phyloP scores from a whole-genome alignment of 2,113 vertebrate species.

The Plecotus auritus region DNA sequence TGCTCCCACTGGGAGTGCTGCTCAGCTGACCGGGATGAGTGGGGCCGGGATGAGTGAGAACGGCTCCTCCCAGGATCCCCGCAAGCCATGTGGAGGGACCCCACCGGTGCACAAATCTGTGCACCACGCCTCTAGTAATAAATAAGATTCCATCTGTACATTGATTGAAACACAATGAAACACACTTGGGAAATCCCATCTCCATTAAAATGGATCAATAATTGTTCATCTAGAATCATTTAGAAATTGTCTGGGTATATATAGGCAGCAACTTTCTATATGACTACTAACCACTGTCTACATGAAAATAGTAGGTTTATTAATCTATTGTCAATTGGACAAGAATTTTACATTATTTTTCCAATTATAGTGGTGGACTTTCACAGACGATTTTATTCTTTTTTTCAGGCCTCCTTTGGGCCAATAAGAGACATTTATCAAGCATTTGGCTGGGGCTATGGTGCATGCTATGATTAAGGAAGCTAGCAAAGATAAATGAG shows the following conservation, averaged over 20 bases:
- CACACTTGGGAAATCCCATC: neutral
- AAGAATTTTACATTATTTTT: constrained; percentile 9
- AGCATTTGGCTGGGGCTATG: neutral
- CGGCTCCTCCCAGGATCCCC: too few species aligned
- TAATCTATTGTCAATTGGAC: neutral
- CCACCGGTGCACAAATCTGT: too few species aligned
- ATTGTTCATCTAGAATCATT: neutral
- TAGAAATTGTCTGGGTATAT: neutral
- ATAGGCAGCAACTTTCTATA: neutral
- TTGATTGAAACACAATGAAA: constrained; percentile 17
- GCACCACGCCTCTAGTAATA: neutral
- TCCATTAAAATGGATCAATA: neutral
- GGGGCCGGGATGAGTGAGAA: too few species aligned
- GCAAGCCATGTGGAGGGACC: too few species aligned
- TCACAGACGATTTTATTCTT: constrained; percentile 12
- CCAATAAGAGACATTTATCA: constrained; percentile 4
- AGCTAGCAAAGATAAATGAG: constrained; percentile 30
- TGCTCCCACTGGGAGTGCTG: too few species aligned
- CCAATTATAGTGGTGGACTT: neutral
- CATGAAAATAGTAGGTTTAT: neutral
- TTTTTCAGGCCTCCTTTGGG: neutral
- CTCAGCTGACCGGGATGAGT: too few species aligned
- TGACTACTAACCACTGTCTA: neutral
- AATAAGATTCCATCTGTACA: neutral
- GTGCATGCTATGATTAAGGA: constrained; percentile 5